Conservation (phyloP, 2,797 vertebrate species). For the Trematomus bernacchii region DNA sequence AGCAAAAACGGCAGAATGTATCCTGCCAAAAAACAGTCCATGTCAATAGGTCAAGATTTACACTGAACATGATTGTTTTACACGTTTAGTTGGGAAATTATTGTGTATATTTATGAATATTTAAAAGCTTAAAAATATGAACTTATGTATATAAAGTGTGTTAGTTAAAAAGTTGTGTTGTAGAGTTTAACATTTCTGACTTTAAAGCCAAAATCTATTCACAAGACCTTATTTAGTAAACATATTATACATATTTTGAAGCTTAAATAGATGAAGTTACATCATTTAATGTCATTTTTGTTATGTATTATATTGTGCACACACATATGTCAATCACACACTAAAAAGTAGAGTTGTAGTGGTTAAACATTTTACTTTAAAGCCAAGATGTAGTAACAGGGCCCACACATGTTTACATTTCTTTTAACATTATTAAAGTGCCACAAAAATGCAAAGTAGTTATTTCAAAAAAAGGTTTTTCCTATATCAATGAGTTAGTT, state of each 20-base stretch:
- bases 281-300: background rate
- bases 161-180: background rate
- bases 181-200: no score
- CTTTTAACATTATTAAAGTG: no score
- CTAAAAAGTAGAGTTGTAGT: background rate
- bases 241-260: conserved; percentile 32
- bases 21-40: no score
- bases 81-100: conserved; percentile 11
- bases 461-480: no score
- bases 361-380: background rate
- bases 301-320: conserved; percentile 4
- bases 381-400: background rate
- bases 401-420: no score
- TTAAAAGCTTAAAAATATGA: conserved; percentile 9
- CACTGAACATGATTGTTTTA: conserved; percentile 26
- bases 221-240: conserved; percentile 7
- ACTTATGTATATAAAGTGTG: background rate
- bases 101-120: conserved; percentile 34
- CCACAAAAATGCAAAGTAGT: background rate
- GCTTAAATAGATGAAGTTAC: background rate
- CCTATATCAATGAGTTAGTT: background rate
- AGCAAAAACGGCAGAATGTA: no score
- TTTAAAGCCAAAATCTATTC: background rate
- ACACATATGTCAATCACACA: background rate
- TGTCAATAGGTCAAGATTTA: background rate